These are phyloP conservation scores for Spinibarbus caldwelli DNA, from an alignment of 2,797 vertebrate genomes.

Conservation along the genomic window DNA sequence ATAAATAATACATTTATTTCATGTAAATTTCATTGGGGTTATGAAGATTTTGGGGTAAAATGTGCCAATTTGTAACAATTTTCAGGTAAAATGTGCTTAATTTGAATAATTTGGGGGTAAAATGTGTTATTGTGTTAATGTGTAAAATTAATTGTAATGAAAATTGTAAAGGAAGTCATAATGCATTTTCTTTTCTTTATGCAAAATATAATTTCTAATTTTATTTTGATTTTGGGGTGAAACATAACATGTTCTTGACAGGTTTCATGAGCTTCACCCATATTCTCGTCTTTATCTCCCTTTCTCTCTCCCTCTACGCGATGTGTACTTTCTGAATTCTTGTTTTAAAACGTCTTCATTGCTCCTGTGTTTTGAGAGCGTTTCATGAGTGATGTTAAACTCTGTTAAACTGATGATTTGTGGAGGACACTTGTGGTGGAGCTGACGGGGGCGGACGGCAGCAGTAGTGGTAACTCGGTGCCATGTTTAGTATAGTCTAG, in stretches of 20 bases:
- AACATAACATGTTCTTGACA: not conserved
- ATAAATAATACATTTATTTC: not conserved
- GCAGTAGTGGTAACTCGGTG: slow-evolving; percentile 15
- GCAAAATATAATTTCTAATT: not conserved
- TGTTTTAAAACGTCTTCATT: not conserved
- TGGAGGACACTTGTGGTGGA: slow-evolving; percentile 33
- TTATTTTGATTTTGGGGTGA: not conserved
- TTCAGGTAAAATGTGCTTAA: too few relatives aligned
- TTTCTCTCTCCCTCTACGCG: slow-evolving; percentile 17
- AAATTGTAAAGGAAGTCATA: not conserved
- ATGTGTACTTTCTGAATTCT: not conserved
- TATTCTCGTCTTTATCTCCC: slow-evolving; percentile 21
- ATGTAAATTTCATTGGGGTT: not conserved
- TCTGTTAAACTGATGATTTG: slow-evolving; percentile 27
- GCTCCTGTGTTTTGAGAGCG: not conserved
- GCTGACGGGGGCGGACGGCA: slow-evolving; percentile 33
- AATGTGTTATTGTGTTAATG: too few relatives aligned
- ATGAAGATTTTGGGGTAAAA: not conserved
- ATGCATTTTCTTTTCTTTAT: not conserved
- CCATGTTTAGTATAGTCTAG: slow-evolving; percentile 48
- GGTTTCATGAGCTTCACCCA: not conserved
- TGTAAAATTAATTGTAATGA: not conserved
- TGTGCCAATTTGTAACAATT: not conserved
- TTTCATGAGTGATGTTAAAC: slow-evolving; percentile 32
- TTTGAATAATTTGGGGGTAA: not conserved